Evolutionary conservation across 2,113 vertebrate genomes (phyloP).

Genomic region (Carassius carassius): DNA sequence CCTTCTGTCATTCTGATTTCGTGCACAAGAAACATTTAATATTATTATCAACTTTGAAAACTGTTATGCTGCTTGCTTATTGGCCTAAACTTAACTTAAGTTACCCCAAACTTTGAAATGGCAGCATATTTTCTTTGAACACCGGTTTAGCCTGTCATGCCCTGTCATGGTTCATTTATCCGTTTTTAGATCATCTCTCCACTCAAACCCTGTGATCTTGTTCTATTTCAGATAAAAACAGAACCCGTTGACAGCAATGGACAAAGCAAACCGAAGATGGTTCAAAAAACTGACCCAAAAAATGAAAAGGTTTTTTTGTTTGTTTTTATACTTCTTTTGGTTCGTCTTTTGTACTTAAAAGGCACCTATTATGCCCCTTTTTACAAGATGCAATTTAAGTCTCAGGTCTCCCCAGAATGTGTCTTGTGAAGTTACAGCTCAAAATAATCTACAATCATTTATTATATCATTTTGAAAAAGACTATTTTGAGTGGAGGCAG

Average conservation of each 20-base stretch:
- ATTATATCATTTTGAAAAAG: no score
- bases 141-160: not conserved
- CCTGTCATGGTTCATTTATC: not conserved
- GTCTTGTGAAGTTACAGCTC: no score
- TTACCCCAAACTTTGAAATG: not conserved
- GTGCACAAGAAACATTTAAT: not conserved
- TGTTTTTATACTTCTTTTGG: no score
- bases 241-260: conserved; percentile 72
- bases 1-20: not conserved
- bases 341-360: no score
- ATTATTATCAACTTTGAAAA: not conserved
- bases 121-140: not conserved
- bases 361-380: no score
- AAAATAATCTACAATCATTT: no score
- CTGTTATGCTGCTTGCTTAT: not conserved
- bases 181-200: not conserved
- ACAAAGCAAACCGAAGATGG: conserved; percentile 58
- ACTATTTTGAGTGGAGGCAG: no score
- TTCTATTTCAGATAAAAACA: conserved; percentile 64
- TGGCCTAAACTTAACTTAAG: not conserved
- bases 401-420: no score
- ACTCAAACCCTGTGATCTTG: not conserved
- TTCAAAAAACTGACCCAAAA: conserved; percentile 57
- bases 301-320: conserved; percentile 68
- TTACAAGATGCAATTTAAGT: no score